Conservation (phyloP, 2,888 invertebrate species). For the Cryptophagus acutangulus region DNA sequence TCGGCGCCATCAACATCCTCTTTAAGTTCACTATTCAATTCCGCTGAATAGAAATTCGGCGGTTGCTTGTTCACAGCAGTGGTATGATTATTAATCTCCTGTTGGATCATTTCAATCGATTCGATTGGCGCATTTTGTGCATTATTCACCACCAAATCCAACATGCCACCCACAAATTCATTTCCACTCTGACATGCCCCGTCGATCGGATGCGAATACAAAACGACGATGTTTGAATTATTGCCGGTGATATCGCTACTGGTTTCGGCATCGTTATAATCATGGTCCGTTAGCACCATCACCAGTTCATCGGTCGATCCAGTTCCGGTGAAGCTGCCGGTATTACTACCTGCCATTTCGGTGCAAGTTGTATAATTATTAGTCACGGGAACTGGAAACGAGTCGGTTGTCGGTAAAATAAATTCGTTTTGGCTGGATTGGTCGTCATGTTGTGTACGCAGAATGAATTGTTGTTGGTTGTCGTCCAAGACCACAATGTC, state of each 20-base stretch:
- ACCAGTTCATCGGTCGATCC: constrained; percentile 56
- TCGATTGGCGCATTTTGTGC: constrained; percentile 37
- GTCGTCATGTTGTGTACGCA: constrained; percentile 41
- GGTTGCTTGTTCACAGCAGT: constrained; percentile 35
- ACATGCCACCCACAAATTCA: constrained; percentile 24
- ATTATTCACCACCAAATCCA: constrained; percentile 32
- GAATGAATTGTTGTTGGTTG: constrained; percentile 55
- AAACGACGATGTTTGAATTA: constrained; percentile 60
- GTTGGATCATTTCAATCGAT: constrained; percentile 47
- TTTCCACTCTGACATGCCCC: constrained; percentile 41
- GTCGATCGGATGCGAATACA: constrained; percentile 58
- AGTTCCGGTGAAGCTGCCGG: constrained; percentile 46
- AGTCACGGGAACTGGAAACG: neutral
- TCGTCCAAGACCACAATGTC: constrained; percentile 57
- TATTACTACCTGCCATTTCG: constrained; percentile 30
- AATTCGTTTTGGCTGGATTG: constrained; percentile 37
- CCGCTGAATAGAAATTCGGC: no score
- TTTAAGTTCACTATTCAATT: neutral
- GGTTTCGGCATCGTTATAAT: constrained; percentile 51
- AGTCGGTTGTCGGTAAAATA: constrained; percentile 43
- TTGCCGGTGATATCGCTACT: constrained; percentile 42
- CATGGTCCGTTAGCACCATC: constrained; percentile 60
- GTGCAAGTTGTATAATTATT: constrained; percentile 43
- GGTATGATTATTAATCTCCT: constrained; percentile 40
- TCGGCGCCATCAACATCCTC: neutral